A percentile compares a stretch with the other conserved stretches of the same genome.
These are phyloP conservation scores for Dasypogon diadema DNA, from an alignment of 2,888 invertebrate species.

Conservation along the genomic window DNA sequence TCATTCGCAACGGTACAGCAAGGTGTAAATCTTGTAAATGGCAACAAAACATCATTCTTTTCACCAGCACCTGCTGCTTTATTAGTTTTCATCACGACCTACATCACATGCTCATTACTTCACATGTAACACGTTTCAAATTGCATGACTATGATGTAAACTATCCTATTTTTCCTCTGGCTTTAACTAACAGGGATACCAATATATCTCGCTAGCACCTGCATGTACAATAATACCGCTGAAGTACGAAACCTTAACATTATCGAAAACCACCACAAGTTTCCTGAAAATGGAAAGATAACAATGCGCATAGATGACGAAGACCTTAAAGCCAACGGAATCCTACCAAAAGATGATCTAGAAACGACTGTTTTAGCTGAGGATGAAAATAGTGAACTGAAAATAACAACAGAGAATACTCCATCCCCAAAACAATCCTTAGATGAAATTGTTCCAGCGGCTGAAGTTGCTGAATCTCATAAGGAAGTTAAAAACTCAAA, in stretches of 20 bases:
- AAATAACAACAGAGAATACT: constrained; percentile 2
- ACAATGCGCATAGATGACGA: not conserved
- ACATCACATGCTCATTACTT: no score
- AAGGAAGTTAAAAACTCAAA: constrained; percentile 63
- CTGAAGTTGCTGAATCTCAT: constrained; percentile 62
- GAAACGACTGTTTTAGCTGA: not conserved
- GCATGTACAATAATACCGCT: constrained; percentile 60
- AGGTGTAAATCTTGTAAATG: no score
- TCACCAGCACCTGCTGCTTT: no score
- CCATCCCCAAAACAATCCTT: constrained; percentile 56
- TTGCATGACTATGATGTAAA: not conserved
- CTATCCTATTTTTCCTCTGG: not conserved
- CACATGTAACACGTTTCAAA: no score
- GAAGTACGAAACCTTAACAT: constrained; percentile 25
- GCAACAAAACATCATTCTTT: no score
- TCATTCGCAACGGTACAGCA: no score
- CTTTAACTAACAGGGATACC: constrained; percentile 61
- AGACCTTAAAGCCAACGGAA: not conserved
- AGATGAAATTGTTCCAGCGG: constrained; percentile 63
- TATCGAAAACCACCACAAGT: not conserved
- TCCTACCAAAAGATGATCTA: not conserved
- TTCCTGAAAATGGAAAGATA: constrained; percentile 20
- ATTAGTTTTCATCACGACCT: no score
- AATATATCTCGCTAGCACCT: constrained; percentile 64
- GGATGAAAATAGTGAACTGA: constrained; percentile 7